These are phyloP conservation scores for Trachelus iudaicus DNA, from an alignment of 2,888 invertebrate species.

Conservation along the genomic window DNA sequence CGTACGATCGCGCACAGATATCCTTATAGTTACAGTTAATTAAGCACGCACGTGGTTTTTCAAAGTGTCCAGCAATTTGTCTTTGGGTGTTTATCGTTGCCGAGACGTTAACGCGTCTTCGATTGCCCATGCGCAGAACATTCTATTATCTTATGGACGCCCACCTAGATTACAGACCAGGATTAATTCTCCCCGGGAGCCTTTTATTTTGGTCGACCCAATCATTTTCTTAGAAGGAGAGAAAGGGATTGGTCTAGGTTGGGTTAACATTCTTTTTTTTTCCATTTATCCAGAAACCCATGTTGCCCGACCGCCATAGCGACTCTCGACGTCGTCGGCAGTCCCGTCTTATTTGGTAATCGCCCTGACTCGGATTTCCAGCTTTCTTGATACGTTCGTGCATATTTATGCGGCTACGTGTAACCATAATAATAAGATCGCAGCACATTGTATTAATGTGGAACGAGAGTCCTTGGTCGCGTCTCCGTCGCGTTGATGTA, in stretches of 20 bases:
- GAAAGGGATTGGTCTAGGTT: conserved; percentile 1
- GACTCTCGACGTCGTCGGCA: not conserved
- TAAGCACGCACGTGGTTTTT: not conserved
- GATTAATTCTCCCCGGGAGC: not conserved
- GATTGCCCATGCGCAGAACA: not conserved
- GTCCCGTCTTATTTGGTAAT: not conserved
- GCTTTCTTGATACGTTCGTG: not conserved
- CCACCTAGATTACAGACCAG: conserved; percentile 1
- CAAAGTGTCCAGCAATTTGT: not conserved
- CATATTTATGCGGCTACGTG: not conserved
- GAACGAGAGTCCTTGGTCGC: not conserved
- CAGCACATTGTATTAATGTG: not conserved
- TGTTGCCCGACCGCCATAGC: not conserved
- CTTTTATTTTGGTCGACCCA: conserved; percentile 2
- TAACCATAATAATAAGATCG: not conserved
- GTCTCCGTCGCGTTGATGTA: not conserved
- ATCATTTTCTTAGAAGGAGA: conserved; percentile 5
- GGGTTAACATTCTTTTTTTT: not conserved
- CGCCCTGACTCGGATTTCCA: not conserved
- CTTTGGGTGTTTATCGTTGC: not conserved
- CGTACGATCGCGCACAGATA: not conserved
- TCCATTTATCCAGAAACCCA: not conserved
- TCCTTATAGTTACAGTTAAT: not conserved
- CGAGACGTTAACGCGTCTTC: not conserved
- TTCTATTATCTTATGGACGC: conserved; percentile 6